Percentiles rank a stretch among this genome's conserved stretches.
These are phyloP conservation scores for Rhagophthalmus giganteus DNA, from an alignment of 2,888 invertebrate genomes.

Conservation along the genomic window DNA sequence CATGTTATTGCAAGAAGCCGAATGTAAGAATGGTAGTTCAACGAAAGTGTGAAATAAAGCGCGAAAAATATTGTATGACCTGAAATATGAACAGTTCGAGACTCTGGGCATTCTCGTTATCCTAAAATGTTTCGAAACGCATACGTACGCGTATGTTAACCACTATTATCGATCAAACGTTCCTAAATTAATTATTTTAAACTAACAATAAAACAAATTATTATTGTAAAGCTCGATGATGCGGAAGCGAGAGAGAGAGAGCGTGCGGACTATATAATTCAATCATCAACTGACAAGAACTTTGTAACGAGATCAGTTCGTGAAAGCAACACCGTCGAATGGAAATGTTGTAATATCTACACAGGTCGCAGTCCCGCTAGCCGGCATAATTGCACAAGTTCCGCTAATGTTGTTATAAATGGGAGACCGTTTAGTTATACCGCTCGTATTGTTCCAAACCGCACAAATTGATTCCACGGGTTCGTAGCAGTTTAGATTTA, in stretches of 20 bases:
- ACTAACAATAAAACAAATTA: no score
- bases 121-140: background rate
- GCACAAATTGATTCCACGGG: conserved; percentile 42
- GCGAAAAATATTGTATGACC: no score
- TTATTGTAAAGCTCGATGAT: no score
- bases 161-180: background rate
- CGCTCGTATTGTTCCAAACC: conserved; percentile 37
- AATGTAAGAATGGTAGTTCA: no score
- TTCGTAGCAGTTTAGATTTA: conserved; percentile 40
- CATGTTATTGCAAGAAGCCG: no score
- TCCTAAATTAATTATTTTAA: no score
- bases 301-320: conserved; percentile 37
- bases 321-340: conserved; percentile 34
- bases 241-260: conserved; percentile 7
- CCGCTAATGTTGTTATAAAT: conserved; percentile 39
- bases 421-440: conserved; percentile 36
- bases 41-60: no score
- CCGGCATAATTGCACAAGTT: conserved; percentile 39
- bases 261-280: conserved; percentile 31
- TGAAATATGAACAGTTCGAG: no score
- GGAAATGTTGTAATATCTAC: conserved; percentile 34
- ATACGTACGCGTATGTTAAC: background rate
- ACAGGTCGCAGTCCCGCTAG: conserved; percentile 32
- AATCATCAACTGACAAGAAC: conserved; percentile 35
- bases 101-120: background rate